Evolutionary conservation across 2,113 vertebrate species (phyloP).

Genomic region (Engystomops pustulosus): DNA sequence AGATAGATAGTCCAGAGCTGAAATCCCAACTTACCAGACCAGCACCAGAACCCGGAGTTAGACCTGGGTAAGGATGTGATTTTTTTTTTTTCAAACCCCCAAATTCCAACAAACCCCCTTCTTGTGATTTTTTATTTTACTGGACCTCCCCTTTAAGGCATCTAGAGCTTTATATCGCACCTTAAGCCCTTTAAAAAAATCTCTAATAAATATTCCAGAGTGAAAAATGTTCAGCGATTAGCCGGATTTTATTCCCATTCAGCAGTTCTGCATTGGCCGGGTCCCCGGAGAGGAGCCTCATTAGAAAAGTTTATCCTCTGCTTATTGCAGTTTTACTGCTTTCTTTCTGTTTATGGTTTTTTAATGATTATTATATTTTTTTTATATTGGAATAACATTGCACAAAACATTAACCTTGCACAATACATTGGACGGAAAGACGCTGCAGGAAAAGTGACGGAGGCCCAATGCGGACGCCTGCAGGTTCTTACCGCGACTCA

Average conservation of each 20-base stretch:
- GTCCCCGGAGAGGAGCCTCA: constrained; percentile 20
- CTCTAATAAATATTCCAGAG: constrained; percentile 23
- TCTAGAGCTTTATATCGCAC: background rate
- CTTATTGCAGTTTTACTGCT: constrained; percentile 28
- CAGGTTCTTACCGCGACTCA: background rate
- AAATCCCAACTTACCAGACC: too few species aligned
- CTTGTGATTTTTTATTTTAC: too few species aligned
- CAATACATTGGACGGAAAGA: background rate
- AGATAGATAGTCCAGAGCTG: too few species aligned
- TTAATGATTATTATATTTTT: constrained; percentile 16
- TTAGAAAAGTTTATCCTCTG: background rate
- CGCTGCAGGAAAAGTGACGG: background rate
- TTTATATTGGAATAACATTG: background rate
- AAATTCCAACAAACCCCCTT: too few species aligned
- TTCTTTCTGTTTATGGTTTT: constrained; percentile 14
- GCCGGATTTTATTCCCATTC: background rate
- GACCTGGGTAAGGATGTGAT: too few species aligned
- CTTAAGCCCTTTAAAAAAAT: background rate
- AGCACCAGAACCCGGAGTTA: too few species aligned
- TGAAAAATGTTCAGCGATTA: background rate
- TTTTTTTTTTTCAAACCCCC: too few species aligned
- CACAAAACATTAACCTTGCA: constrained; percentile 18
- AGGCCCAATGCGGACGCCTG: background rate
- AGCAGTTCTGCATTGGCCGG: constrained; percentile 10
- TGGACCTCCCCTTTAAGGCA: too few species aligned